Conservation (phyloP, 1,140 invertebrate species). For the Schlechtendalia chinensis region DNA sequence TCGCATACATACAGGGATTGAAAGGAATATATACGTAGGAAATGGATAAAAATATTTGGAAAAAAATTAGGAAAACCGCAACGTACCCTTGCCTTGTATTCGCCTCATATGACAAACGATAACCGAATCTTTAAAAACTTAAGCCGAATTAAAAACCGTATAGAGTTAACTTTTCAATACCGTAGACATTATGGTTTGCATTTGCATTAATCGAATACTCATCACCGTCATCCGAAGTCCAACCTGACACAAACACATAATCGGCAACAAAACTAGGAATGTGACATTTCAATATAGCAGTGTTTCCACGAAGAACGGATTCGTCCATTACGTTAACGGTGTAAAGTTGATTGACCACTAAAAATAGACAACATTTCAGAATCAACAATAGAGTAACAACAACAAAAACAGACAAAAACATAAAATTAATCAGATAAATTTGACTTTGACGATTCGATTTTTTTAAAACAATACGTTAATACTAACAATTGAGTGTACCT, state of each 20-base stretch:
- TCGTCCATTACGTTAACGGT: constrained; percentile 87
- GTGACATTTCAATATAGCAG: constrained; percentile 86
- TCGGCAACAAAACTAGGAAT: constrained; percentile 89
- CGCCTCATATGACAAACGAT: neutral
- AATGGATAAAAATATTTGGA: constrained; percentile 1
- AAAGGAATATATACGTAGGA: constrained; percentile 17
- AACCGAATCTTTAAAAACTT: constrained; percentile 2
- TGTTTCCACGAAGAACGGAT: constrained; percentile 83
- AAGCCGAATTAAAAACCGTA: neutral
- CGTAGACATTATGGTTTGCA: constrained; percentile 61
- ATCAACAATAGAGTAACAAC: too few relatives aligned
- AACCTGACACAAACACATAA: constrained; percentile 79
- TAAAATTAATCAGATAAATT: neutral
- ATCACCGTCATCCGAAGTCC: constrained; percentile 74
- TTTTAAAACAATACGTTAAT: too few relatives aligned
- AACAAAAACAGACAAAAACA: neutral
- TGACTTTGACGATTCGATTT: too few relatives aligned
- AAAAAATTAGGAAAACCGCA: constrained; percentile 41
- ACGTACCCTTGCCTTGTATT: constrained; percentile 36
- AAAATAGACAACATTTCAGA: constrained; percentile 51
- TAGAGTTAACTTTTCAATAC: constrained; percentile 57
- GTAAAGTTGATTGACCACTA: constrained; percentile 87
- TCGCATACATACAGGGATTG: constrained; percentile 32
- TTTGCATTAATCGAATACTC: constrained; percentile 64
- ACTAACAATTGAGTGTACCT: too few relatives aligned